Conservation (phyloP, 2,113 vertebrate species). For the Petroica traversi region DNA sequence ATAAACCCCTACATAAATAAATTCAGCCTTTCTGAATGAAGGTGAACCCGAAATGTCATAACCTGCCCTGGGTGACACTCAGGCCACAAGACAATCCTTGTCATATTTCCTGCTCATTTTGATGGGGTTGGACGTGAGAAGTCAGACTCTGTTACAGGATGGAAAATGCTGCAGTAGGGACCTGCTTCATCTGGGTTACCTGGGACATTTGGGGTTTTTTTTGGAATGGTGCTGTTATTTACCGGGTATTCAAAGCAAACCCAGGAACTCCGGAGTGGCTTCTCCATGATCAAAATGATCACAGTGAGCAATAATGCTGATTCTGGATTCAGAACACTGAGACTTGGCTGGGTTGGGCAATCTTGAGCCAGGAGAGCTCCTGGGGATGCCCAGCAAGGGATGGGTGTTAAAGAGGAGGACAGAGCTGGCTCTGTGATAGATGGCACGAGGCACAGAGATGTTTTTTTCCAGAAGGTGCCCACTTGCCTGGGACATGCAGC, state of each 20-base stretch:
- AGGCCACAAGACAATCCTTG: neutral
- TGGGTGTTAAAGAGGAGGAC: neutral
- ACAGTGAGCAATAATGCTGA: neutral
- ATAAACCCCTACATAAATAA: neutral
- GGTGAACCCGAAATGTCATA: neutral
- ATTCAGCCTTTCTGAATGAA: neutral
- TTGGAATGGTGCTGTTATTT: neutral
- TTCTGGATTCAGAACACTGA: neutral
- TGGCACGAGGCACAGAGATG: neutral
- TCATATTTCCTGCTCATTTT: neutral
- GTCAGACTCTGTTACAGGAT: neutral
- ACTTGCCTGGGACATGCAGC: neutral
- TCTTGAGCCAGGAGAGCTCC: neutral
- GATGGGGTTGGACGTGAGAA: neutral
- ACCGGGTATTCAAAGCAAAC: neutral
- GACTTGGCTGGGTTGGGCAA: neutral
- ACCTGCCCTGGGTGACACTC: neutral
- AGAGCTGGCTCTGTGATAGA: neutral
- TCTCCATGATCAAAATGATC: neutral
- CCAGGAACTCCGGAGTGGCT: neutral
- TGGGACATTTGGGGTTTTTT: neutral
- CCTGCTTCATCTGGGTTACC: neutral
- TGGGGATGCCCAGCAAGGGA: neutral
- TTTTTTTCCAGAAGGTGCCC: neutral
- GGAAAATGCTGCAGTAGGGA: neutral